Conservation (phyloP, 2,113 vertebrate species). For the Xenopus borealis region DNA sequence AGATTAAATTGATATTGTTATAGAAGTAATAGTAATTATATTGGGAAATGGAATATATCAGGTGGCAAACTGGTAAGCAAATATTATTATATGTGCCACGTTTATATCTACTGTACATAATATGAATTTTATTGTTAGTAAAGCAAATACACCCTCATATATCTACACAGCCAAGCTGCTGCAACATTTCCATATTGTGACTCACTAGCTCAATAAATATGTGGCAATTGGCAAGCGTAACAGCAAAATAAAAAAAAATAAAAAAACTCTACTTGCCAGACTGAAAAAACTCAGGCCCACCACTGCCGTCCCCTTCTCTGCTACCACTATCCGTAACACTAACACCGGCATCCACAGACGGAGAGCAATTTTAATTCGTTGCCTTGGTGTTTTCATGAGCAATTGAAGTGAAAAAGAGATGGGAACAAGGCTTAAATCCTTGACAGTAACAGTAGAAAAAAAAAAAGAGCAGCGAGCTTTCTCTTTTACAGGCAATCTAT, state of each 20-base stretch:
- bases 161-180: not conserved
- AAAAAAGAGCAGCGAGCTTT: conserved; percentile 53
- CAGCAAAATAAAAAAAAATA: conserved; percentile 53
- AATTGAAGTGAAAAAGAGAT: conserved; percentile 56
- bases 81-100: too few relatives aligned
- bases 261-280: conserved; percentile 79
- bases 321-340: conserved; percentile 91
- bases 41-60: too few relatives aligned
- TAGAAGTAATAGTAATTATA: too few relatives aligned
- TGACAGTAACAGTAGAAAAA: conserved; percentile 44
- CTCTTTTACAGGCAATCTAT: conserved; percentile 43
- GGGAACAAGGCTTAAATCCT: conserved; percentile 50
- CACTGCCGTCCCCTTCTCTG: conserved; percentile 66
- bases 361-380: conserved; percentile 89
- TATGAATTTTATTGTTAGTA: too few relatives aligned
- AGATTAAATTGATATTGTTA: too few relatives aligned
- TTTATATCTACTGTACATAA: too few relatives aligned
- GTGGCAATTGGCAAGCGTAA: not conserved
- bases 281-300: conserved; percentile 59
- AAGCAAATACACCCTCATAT: too few relatives aligned
- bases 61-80: too few relatives aligned
- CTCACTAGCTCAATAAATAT: not conserved
- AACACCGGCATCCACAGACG: conserved; percentile 90
- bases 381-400: conserved; percentile 83
- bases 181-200: not conserved